Percentiles rank a stretch among this genome's conserved stretches.
Conservation (phyloP, 2,113 vertebrate genomes). For the Tachuris rubrigastra region DNA sequence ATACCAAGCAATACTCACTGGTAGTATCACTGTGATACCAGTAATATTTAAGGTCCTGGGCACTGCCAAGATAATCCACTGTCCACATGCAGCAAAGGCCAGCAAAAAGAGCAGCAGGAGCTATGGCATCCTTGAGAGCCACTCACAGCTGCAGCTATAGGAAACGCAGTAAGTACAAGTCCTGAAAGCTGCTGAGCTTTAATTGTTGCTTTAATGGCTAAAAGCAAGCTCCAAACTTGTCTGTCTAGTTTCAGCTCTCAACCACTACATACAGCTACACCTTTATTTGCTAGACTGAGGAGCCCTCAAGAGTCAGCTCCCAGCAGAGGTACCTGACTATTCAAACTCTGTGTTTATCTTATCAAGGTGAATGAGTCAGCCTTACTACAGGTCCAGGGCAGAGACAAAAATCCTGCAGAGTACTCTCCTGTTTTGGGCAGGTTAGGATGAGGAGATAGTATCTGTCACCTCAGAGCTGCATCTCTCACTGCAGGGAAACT, state of each 20-base stretch:
- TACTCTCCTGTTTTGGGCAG: neutral
- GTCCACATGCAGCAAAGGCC: neutral
- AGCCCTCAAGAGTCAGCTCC: constrained; percentile 42
- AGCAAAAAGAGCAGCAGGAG: neutral
- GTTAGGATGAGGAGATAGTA: neutral
- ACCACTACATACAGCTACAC: constrained; percentile 55
- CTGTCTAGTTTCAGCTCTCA: constrained; percentile 35
- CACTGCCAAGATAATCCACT: neutral
- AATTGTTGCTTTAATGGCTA: neutral
- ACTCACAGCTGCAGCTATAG: neutral
- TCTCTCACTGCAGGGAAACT: neutral
- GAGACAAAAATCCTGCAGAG: neutral
- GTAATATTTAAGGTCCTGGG: neutral
- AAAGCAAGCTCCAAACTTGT: constrained; percentile 3
- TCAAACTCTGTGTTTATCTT: constrained; percentile 38
- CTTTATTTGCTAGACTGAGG: constrained; percentile 53
- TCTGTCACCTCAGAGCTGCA: neutral
- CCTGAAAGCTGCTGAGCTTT: neutral
- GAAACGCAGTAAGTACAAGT: neutral
- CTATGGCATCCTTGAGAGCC: neutral
- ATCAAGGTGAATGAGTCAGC: constrained; percentile 47
- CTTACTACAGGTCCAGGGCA: neutral
- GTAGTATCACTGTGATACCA: neutral
- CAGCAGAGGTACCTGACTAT: constrained; percentile 15
- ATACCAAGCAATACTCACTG: neutral